Conservation (phyloP, 2,888 invertebrate species). For the Drosophila kuntzei region DNA sequence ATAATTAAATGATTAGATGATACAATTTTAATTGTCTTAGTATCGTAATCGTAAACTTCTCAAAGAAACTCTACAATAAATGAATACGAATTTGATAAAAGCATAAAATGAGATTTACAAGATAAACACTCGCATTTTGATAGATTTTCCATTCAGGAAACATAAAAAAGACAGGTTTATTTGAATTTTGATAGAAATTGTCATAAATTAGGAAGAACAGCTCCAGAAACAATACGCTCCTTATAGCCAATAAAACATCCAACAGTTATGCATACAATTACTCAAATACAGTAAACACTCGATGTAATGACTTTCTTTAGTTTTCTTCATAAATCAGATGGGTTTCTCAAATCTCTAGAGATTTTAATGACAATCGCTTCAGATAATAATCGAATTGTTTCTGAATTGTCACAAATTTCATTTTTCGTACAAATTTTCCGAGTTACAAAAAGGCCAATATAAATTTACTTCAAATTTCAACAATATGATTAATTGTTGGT, state of each 20-base stretch:
- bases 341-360: too few species aligned
- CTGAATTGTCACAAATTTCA: too few species aligned
- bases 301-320: constrained; percentile 18
- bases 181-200: constrained; percentile 3
- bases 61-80: constrained; percentile 9
- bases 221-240: neutral
- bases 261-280: constrained; percentile 9
- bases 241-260: constrained; percentile 1
- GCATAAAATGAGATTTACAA: constrained; percentile 19
- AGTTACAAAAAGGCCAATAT: too few species aligned
- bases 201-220: constrained; percentile 12
- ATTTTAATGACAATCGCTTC: too few species aligned
- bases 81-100: constrained; percentile 11
- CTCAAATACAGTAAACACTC: constrained; percentile 15
- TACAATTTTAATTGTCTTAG: neutral
- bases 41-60: neutral
- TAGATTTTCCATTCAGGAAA: neutral
- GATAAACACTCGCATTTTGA: neutral
- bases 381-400: too few species aligned
- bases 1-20: constrained; percentile 4
- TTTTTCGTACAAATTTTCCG: too few species aligned
- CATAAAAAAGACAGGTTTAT: neutral
- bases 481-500: too few species aligned
- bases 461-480: neutral
- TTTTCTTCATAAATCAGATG: too few species aligned